A percentile compares a stretch with the other conserved stretches of the same genome.
Evolutionary conservation across 2,113 vertebrate genomes (phyloP).

Genomic region (Crotalus helleri): DNA sequence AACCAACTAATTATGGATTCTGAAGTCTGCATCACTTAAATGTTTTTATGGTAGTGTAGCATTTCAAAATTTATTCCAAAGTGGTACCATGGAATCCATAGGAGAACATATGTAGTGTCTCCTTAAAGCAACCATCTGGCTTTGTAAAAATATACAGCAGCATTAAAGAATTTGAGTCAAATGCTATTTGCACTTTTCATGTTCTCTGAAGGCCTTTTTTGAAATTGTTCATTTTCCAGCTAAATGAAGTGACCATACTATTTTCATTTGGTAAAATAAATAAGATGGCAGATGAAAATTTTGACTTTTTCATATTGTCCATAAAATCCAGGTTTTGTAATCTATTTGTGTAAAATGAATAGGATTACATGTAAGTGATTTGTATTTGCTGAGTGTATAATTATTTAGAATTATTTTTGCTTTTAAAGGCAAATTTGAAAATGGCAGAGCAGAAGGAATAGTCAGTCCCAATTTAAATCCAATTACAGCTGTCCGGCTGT

Average conservation of each 20-base stretch:
- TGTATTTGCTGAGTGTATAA: not conserved
- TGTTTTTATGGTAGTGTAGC: not conserved
- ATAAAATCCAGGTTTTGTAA: not conserved
- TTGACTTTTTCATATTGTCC: slow-evolving; percentile 5
- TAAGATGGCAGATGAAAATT: slow-evolving; percentile 7
- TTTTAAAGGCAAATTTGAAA: slow-evolving; percentile 88
- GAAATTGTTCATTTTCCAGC: not conserved
- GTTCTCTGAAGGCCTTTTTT: not conserved
- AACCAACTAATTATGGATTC: not conserved
- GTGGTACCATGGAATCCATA: not conserved
- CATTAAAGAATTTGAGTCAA: not conserved
- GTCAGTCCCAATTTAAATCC: slow-evolving; percentile 88
- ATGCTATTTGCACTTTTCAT: not conserved
- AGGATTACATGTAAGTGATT: not conserved
- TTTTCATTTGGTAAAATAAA: not conserved
- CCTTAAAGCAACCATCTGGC: not conserved
- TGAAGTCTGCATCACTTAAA: not conserved
- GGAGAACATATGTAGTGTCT: not conserved
- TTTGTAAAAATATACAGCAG: not conserved
- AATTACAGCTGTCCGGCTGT: slow-evolving; percentile 85
- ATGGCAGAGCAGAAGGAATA: slow-evolving; percentile 86
- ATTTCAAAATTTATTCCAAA: not conserved
- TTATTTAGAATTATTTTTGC: slow-evolving; percentile 27
- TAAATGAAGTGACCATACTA: not conserved
- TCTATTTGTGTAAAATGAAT: not conserved